A percentile compares a stretch with the other conserved stretches of the same genome.
Evolutionary conservation across 2,113 vertebrate species (phyloP).

Genomic region (Oxyruncus cristatus): DNA sequence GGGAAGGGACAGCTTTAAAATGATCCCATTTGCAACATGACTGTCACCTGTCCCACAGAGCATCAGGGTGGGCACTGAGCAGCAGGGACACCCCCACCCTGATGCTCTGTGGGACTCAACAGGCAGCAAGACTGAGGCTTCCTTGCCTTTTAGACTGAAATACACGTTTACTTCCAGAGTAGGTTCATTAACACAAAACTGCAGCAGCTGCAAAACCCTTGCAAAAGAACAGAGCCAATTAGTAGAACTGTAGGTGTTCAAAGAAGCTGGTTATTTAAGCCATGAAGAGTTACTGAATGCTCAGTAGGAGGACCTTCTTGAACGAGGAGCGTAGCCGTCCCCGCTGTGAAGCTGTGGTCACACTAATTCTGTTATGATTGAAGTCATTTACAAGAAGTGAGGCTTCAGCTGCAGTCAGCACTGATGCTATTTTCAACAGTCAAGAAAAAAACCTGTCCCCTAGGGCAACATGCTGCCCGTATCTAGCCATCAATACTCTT

Average conservation of each 20-base stretch:
- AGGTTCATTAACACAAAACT: background rate
- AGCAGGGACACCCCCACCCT: background rate
- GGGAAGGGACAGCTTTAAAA: background rate
- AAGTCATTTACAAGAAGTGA: slow-evolving; percentile 85
- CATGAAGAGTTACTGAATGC: background rate
- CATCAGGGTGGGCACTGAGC: background rate
- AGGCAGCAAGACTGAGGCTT: background rate
- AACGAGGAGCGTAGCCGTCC: background rate
- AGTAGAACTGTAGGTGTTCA: background rate
- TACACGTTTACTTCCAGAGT: background rate
- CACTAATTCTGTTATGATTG: slow-evolving; percentile 73
- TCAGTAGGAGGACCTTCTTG: background rate
- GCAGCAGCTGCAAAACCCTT: background rate
- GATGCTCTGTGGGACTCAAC: background rate
- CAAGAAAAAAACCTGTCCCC: slow-evolving; percentile 33
- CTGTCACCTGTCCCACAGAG: background rate
- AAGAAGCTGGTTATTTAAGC: background rate
- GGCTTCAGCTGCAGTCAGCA: slow-evolving; percentile 59
- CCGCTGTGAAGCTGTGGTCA: slow-evolving; percentile 61
- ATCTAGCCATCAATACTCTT: slow-evolving; percentile 23
- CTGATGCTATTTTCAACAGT: slow-evolving; percentile 54
- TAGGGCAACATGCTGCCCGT: background rate
- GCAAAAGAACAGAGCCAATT: background rate
- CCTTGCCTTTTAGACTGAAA: background rate
- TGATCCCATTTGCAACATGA: background rate